Conservation (phyloP, 2,113 vertebrate species). For the Phyllopteryx taeniolatus region DNA sequence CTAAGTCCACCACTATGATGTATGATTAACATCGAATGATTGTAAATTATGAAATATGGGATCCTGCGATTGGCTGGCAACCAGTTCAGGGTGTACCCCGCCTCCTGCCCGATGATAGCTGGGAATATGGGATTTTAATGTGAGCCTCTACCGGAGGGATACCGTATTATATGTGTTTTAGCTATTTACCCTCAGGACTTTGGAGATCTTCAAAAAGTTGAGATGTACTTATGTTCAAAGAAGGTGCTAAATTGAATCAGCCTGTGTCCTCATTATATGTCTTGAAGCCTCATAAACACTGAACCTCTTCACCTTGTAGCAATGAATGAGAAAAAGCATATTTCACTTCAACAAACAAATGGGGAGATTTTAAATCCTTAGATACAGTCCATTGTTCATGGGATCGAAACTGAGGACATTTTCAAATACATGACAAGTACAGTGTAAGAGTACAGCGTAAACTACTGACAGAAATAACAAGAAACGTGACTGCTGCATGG, state of each 20-base stretch:
- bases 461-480: not conserved
- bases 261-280: conserved; percentile 61
- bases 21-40: not conserved
- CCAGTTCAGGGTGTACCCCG: no score
- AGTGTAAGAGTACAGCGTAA: no score
- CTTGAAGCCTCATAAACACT: conserved; percentile 71
- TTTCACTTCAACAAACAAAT: not conserved
- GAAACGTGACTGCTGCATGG: not conserved
- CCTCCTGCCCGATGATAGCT: no score
- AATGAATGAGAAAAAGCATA: conserved; percentile 60
- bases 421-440: not conserved
- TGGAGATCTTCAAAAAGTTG: no score
- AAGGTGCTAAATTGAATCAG: conserved; percentile 8
- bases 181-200: no score
- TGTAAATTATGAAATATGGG: no score
- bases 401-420: not conserved
- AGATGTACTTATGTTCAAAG: not conserved
- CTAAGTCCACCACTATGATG: not conserved
- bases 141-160: no score
- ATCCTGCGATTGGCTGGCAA: no score
- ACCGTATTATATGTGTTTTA: no score
- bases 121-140: no score
- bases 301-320: conserved; percentile 67
- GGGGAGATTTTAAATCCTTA: no score
- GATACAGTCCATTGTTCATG: no score